Evolutionary conservation across 2,888 invertebrate species (phyloP), one percentile per base, ranked within the genome.

Genomic region (Trypoxylon attenuatum): DNA sequence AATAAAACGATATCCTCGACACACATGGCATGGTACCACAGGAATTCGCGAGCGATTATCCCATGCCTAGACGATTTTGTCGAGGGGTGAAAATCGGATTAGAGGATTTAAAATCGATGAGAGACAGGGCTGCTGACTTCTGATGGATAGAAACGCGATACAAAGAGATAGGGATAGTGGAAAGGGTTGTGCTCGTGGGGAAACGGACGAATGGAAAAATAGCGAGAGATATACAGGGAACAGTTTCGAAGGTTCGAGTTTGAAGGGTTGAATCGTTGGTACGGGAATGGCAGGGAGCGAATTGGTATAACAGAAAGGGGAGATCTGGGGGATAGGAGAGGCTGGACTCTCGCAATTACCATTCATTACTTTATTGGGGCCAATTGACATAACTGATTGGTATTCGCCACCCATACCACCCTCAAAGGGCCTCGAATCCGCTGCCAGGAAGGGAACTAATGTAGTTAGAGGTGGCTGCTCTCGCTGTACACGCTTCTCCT

Each of bases 341-440:
- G 47, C 61, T 47, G 67, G 71, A 54, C 58, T 69, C 56, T 71
- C 57, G 77, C 82, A 84, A 84, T 84, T 84, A 84, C 82, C 83
- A 83, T 84, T 84, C 82, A 81, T 85, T 85, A 84, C 83, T 82
- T 84, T 78, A 82, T 80, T 79, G 80, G 75, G 75, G 77, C 79
- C 82, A 85, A 85, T 85, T 83, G 84, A 84, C 84, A 82, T 84
- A 81, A 84, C 84, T 84, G 83, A 85, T 85, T 84, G 82, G 84
- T 81, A 85, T 84, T 84, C 83, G 77, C 72, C 71, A 63, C 67
- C 74, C 77, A 63, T 60, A 62, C 77, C 73, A 69, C 69, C 71
- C 75, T 80, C 80, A 82, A 82, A 83, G 81, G 79, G 74, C 73
- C 67, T 71, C 49, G 61, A 42, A 64, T 33, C 33, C 33, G 55